A percentile compares a stretch with the other conserved stretches of the same genome.
Conservation (phyloP, 30 jellyfish, hydroid and myxozoan genomes). For the Aurelia coerulea region DNA sequence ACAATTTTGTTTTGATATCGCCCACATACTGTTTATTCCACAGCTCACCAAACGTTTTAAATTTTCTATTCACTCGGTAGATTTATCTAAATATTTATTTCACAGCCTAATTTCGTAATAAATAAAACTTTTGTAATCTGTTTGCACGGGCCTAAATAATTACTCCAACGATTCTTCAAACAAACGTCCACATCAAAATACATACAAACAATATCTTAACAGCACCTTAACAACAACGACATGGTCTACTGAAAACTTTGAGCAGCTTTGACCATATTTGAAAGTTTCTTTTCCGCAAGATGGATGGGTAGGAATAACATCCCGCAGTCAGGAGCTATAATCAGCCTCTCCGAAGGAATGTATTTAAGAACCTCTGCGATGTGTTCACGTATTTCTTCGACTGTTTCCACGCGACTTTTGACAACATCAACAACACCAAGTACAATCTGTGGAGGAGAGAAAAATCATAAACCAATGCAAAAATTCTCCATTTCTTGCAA, state of each 20-base stretch:
- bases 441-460: conserved; percentile 39
- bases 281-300: conserved; percentile 60
- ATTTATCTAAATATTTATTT: too few relatives aligned
- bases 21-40: too few relatives aligned
- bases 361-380: conserved; percentile 71
- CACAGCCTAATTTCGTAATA: too few relatives aligned
- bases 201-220: neutral
- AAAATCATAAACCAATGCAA: neutral
- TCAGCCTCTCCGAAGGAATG: conserved; percentile 75
- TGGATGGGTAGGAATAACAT: conserved; percentile 72
- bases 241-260: conserved; percentile 11
- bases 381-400: conserved; percentile 79
- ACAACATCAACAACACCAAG: conserved; percentile 92
- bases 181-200: neutral
- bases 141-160: too few relatives aligned
- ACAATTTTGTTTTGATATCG: too few relatives aligned
- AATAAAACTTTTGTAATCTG: too few relatives aligned
- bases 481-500: too few relatives aligned
- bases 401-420: conserved; percentile 82
- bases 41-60: too few relatives aligned
- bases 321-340: conserved; percentile 89
- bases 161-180: too few relatives aligned
- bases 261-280: conserved; percentile 84
- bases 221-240: neutral
- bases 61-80: too few relatives aligned